phyloP scores from a whole-genome alignment of 2,113 vertebrate species.

The Eudyptes chrysolophus region DNA sequence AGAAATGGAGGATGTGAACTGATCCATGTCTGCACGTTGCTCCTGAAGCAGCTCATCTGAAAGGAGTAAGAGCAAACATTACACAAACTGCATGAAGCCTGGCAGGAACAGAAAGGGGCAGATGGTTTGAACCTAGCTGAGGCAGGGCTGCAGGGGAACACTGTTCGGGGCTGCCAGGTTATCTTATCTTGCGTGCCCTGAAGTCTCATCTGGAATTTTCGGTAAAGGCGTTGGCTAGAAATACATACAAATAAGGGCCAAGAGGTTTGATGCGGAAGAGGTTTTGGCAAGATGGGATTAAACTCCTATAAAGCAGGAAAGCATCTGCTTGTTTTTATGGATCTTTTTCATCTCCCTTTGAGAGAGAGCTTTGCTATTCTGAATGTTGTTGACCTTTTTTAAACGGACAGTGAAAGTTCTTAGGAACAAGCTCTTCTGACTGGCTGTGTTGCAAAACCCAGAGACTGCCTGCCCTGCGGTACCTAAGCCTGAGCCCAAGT shows the following conservation, averaged over 20 bases:
- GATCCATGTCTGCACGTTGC: conserved; percentile 93
- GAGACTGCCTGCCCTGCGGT: background rate
- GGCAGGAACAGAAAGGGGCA: background rate
- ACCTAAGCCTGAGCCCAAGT: background rate
- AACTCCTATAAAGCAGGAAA: background rate
- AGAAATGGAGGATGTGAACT: conserved; percentile 92
- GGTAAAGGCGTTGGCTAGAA: background rate
- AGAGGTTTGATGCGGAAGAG: background rate
- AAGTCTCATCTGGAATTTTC: background rate
- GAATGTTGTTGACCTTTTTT: background rate
- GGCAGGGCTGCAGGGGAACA: background rate
- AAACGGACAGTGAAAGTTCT: background rate
- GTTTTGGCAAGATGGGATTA: background rate
- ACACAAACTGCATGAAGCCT: background rate
- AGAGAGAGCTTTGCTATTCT: background rate
- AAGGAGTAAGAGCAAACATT: background rate
- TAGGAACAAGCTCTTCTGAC: background rate
- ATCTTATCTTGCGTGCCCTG: background rate
- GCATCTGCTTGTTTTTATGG: background rate
- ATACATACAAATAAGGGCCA: background rate
- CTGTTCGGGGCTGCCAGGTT: background rate
- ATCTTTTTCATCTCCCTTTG: background rate
- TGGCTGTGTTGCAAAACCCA: background rate
- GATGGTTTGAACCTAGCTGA: background rate
- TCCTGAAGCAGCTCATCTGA: conserved; percentile 94